Conservation (phyloP, 2,797 vertebrate species). For the Artibeus jamaicensis region DNA sequence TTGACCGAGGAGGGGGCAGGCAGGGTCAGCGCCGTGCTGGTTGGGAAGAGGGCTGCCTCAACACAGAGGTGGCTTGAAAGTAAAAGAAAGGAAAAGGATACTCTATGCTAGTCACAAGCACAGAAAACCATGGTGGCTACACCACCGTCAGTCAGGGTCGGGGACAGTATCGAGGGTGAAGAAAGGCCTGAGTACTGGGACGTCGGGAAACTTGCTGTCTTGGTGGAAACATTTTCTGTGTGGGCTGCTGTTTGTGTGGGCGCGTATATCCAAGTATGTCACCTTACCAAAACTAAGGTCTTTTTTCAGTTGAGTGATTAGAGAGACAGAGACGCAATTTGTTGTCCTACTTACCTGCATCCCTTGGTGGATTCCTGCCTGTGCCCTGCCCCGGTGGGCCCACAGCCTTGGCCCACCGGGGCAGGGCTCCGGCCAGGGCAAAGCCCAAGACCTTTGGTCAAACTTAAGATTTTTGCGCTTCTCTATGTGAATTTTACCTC, state of each 20-base stretch:
- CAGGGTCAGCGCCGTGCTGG: neutral
- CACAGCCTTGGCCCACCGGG: too few species aligned
- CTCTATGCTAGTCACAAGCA: neutral
- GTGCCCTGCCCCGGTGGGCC: too few species aligned
- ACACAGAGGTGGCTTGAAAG: neutral
- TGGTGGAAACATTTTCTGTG: neutral
- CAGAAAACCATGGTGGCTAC: neutral
- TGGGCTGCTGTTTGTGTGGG: neutral
- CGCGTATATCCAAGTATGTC: neutral
- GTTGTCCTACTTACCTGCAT: too few species aligned
- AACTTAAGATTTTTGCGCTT: neutral
- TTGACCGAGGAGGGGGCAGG: neutral
- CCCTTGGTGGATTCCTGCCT: neutral
- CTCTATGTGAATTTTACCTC: neutral
- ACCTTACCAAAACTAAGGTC: neutral
- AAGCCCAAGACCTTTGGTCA: neutral
- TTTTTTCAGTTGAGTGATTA: neutral
- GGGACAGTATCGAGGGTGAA: neutral
- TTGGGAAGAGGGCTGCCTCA: neutral
- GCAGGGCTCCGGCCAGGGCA: too few species aligned
- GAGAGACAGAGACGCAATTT: neutral
- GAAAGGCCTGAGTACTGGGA: too few species aligned
- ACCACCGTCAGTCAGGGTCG: neutral
- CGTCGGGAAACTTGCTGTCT: neutral
- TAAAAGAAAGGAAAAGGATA: neutral